A percentile compares a stretch with the other conserved stretches of the same genome.
These are phyloP conservation scores for Oscheius sp. DNA, from an alignment of 2,888 invertebrate species.

Conservation along the genomic window DNA sequence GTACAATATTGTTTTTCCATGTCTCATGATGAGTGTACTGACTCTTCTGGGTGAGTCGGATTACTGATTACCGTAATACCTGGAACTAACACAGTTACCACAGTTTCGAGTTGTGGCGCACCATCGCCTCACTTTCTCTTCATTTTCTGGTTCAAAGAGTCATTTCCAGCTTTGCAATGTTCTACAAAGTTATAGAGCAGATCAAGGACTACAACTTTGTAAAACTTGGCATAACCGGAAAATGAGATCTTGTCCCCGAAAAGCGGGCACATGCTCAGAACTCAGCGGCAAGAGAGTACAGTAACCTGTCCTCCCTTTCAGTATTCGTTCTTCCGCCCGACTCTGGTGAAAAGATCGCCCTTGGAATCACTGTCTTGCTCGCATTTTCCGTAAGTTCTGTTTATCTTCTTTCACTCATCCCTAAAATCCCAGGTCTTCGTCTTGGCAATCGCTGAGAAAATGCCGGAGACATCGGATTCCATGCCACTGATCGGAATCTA, in stretches of 20 bases:
- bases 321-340: constrained; percentile 62
- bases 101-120: no score
- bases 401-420: neutral
- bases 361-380: constrained; percentile 78
- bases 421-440: constrained; percentile 74
- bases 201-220: no score
- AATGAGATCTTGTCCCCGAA: no score
- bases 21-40: constrained; percentile 79
- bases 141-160: no score
- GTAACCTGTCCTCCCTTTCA: constrained; percentile 26
- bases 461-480: constrained; percentile 78
- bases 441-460: constrained; percentile 78
- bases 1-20: constrained; percentile 78
- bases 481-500: constrained; percentile 76
- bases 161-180: no score
- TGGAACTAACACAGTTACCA: no score
- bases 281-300: no score
- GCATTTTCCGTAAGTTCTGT: constrained; percentile 76
- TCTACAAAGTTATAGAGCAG: no score
- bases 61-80: neutral
- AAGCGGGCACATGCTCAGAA: no score
- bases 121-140: no score
- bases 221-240: no score
- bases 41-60: constrained; percentile 75
- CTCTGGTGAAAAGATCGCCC: constrained; percentile 76